phyloP scores from a whole-genome alignment of 92 coral and sea anemone species.

The Galaxea fascicularis region DNA sequence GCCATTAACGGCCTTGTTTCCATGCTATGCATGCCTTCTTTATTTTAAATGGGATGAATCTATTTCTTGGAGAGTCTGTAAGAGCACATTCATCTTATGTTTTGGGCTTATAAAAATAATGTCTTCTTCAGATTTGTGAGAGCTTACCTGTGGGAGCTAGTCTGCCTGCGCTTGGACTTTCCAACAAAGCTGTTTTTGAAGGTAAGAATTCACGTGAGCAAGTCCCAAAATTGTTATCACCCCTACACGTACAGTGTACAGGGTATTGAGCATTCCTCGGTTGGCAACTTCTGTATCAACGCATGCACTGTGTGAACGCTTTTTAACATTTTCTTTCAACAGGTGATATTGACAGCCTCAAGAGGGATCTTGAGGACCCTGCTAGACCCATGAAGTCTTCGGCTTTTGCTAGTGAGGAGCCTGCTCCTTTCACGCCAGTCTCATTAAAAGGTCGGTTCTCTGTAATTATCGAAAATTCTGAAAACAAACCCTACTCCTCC shows the following conservation, averaged over 20 bases:
- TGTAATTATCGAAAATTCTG: too few species aligned
- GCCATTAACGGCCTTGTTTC: too few species aligned
- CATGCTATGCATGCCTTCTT: too few species aligned
- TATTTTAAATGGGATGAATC: too few species aligned
- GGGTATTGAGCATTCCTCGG: too few species aligned
- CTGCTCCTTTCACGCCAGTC: conserved; percentile 87
- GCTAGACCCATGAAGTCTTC: conserved; percentile 85
- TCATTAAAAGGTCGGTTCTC: conserved; percentile 74
- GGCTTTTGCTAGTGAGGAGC: conserved; percentile 95
- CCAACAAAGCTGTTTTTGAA: conserved; percentile 98
- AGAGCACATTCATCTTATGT: too few species aligned
- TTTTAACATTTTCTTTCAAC: not conserved
- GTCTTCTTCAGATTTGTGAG: conserved; percentile 50
- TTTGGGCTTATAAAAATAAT: too few species aligned
- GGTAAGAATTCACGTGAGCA: conserved; percentile 53
- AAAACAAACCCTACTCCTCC: not conserved
- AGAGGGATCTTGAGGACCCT: conserved; percentile 71
- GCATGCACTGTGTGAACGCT: too few species aligned
- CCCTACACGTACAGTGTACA: too few species aligned
- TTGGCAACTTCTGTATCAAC: too few species aligned
- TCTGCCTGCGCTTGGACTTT: conserved; percentile 96
- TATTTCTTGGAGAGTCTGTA: too few species aligned
- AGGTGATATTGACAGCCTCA: conserved; percentile 86
- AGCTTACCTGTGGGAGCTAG: conserved; percentile 93
- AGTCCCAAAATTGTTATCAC: too few species aligned